These are phyloP conservation scores for Lichenostomus cassidix DNA, from an alignment of 2,113 vertebrate genomes.

Conservation along the genomic window DNA sequence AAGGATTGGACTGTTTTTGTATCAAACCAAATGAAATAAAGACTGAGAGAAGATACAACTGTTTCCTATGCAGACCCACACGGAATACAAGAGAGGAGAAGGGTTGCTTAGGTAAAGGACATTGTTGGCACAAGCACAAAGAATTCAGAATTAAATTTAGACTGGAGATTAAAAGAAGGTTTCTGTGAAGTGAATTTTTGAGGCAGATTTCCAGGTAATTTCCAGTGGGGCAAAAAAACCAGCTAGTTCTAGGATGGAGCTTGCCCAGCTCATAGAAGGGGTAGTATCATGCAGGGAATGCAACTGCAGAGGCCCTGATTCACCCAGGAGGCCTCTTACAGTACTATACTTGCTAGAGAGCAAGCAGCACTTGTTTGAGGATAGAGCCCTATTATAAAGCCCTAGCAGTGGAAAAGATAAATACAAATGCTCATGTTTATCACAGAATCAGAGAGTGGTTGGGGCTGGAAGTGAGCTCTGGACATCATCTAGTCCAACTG, in stretches of 20 bases:
- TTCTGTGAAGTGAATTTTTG: not conserved
- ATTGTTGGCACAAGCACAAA: not conserved
- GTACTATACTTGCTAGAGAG: not conserved
- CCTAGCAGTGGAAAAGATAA: not conserved
- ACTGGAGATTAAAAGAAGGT: not conserved
- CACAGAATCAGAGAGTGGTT: not conserved
- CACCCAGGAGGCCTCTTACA: not conserved
- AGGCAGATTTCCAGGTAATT: not conserved
- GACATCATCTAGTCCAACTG: not conserved
- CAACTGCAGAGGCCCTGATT: not conserved
- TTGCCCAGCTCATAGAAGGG: not conserved
- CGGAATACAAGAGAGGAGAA: not conserved
- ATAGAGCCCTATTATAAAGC: not conserved
- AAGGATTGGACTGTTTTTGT: not conserved
- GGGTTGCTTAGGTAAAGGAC: not conserved
- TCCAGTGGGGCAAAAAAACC: not conserved
- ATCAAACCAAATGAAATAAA: not conserved
- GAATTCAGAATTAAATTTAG: not conserved
- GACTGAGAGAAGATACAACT: not conserved
- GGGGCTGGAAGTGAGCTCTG: not conserved
- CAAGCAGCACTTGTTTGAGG: not conserved
- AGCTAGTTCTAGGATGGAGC: not conserved
- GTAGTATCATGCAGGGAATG: not conserved
- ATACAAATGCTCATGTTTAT: not conserved
- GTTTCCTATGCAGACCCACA: not conserved